These are phyloP conservation scores for Megamerina dolium DNA, from an alignment of 2,888 invertebrate genomes.

Conservation along the genomic window DNA sequence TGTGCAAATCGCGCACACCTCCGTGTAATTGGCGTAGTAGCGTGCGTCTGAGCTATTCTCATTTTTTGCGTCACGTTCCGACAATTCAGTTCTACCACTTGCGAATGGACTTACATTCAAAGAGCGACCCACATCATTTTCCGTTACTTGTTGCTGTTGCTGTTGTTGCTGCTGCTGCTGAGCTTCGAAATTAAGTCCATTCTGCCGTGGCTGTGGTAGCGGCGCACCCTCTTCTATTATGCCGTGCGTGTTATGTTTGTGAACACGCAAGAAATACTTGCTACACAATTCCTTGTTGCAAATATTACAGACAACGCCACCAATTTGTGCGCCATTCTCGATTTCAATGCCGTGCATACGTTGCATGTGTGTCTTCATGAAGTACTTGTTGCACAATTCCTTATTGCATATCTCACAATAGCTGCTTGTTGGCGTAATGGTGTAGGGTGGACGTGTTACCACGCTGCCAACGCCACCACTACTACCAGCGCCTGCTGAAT, in stretches of 20 bases:
- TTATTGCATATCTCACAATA: conserved; percentile 98
- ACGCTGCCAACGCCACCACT: too few species aligned
- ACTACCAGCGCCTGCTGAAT: conserved; percentile 15
- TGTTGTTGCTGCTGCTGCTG: conserved; percentile 22
- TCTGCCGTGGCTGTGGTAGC: conserved; percentile 46
- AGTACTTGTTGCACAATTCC: conserved; percentile 98
- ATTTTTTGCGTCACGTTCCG: conserved; percentile 12
- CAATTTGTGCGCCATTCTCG: conserved; percentile 85
- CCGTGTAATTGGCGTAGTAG: conserved; percentile 62
- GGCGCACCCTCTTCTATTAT: conserved; percentile 79
- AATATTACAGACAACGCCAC: conserved; percentile 92
- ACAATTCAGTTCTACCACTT: conserved; percentile 16
- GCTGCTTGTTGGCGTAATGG: conserved; percentile 67
- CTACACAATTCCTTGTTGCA: conserved; percentile 98
- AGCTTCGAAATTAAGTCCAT: conserved; percentile 36
- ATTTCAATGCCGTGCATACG: conserved; percentile 96
- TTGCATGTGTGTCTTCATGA: conserved; percentile 99
- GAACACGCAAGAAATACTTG: conserved; percentile 94
- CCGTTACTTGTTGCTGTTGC: conserved; percentile 16
- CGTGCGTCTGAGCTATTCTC: conserved; percentile 48
- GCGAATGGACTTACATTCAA: conserved; percentile 29
- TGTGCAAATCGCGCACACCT: conserved; percentile 79
- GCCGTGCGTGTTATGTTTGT: conserved; percentile 97
- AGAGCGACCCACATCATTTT: conserved; percentile 22
- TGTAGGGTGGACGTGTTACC: conserved; percentile 55